phyloP scores from a whole-genome alignment of 2,113 vertebrate genomes.

The Aldabrachelys gigantea region DNA sequence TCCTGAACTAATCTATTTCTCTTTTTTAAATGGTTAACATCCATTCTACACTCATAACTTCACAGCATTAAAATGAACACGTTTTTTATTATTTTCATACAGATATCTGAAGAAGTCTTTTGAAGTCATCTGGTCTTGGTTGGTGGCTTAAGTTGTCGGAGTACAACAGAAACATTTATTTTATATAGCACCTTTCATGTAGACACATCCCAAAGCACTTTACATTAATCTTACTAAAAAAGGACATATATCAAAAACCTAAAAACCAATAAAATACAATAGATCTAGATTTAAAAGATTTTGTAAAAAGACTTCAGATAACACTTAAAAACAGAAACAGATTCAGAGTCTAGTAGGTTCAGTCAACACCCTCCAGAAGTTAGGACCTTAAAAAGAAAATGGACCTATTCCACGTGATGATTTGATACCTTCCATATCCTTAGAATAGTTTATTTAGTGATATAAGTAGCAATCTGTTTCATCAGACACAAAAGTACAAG shows the following conservation, averaged over 20 bases:
- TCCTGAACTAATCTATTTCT: not conserved
- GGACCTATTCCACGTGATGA: not conserved
- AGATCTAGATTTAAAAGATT: not conserved
- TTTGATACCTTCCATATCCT: not conserved
- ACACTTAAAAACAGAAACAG: conserved; percentile 20
- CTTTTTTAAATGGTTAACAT: not conserved
- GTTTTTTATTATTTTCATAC: not conserved
- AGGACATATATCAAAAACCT: not conserved
- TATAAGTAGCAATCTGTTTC: conserved; percentile 16
- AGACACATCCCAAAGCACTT: not conserved
- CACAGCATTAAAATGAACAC: not conserved
- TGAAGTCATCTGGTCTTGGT: conserved; percentile 14
- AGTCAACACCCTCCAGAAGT: not conserved
- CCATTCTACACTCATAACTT: not conserved
- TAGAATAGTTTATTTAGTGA: not conserved
- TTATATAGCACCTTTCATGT: not conserved
- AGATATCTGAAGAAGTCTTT: not conserved
- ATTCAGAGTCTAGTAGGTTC: not conserved
- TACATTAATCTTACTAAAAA: conserved; percentile 11
- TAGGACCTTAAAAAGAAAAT: not conserved
- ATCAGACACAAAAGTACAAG: conserved; percentile 58
- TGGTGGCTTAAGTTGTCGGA: not conserved
- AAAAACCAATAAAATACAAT: not conserved
- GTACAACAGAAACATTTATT: not conserved
- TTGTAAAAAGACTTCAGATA: not conserved